phyloP scores from a whole-genome alignment of 2,888 invertebrate genomes.

The Opisthograptis luteolata region DNA sequence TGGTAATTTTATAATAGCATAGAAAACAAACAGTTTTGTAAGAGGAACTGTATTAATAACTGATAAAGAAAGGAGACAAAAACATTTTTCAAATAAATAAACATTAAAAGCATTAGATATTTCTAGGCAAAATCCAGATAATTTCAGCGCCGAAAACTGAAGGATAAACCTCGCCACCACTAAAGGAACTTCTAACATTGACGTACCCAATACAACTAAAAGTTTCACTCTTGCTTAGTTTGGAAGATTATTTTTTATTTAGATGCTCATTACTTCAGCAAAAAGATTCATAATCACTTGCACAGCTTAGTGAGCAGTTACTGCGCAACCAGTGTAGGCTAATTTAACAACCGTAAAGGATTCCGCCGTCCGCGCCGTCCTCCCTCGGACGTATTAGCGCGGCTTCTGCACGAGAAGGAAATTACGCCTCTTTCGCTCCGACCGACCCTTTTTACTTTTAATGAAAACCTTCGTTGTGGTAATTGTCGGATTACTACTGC shows the following conservation, averaged over 20 bases:
- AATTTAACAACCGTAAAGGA: slow-evolving; percentile 62
- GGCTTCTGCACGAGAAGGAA: slow-evolving; percentile 61
- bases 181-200: no score
- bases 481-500: slow-evolving; percentile 49
- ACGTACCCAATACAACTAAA: no score
- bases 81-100: no score
- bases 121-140: no score
- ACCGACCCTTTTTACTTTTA: slow-evolving; percentile 55
- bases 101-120: no score
- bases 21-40: no score
- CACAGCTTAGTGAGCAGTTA: slow-evolving; percentile 11
- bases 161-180: no score
- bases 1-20: no score
- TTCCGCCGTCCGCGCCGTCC: slow-evolving; percentile 57
- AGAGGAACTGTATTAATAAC: no score
- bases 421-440: slow-evolving; percentile 64
- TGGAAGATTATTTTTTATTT: not conserved
- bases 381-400: slow-evolving; percentile 63
- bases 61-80: no score
- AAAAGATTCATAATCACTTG: slow-evolving; percentile 1
- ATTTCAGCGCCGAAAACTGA: no score
- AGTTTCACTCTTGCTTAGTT: no score
- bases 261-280: not conserved
- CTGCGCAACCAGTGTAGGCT: slow-evolving; percentile 36
- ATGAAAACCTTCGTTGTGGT: slow-evolving; percentile 61